A percentile compares a stretch with the other conserved stretches of the same genome.
phyloP scores from a whole-genome alignment of 2,113 vertebrate genomes.

The Zosterops lateralis region DNA sequence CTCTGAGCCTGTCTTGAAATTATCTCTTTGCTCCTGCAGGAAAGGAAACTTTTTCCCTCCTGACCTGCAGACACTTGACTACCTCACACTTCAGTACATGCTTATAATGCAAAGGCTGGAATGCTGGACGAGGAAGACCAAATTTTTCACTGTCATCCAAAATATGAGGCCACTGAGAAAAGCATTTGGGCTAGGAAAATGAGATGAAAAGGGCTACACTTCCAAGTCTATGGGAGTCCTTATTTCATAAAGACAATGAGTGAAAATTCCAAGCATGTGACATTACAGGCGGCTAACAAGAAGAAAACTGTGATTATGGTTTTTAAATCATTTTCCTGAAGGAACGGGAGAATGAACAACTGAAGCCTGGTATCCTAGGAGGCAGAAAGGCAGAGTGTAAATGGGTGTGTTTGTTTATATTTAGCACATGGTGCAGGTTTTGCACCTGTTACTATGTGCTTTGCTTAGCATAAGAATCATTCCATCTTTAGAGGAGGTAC shows the following conservation, averaged over 20 bases:
- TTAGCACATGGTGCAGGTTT: background rate
- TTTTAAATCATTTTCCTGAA: background rate
- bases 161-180: background rate
- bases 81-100: background rate
- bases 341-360: accelerated
- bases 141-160: background rate
- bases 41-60: background rate
- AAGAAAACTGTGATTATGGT: background rate
- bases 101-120: background rate
- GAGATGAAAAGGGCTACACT: background rate
- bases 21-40: background rate
- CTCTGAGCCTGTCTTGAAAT: background rate
- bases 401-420: background rate
- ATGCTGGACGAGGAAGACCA: background rate
- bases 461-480: background rate
- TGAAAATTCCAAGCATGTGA: background rate
- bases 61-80: background rate
- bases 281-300: background rate
- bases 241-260: background rate
- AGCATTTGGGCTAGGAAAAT: background rate
- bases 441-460: background rate
- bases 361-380: background rate
- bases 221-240: background rate
- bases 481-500: background rate
- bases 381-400: background rate